Evolutionary conservation across 2,797 vertebrate genomes (phyloP).

Genomic region (Graptemys geographica): DNA sequence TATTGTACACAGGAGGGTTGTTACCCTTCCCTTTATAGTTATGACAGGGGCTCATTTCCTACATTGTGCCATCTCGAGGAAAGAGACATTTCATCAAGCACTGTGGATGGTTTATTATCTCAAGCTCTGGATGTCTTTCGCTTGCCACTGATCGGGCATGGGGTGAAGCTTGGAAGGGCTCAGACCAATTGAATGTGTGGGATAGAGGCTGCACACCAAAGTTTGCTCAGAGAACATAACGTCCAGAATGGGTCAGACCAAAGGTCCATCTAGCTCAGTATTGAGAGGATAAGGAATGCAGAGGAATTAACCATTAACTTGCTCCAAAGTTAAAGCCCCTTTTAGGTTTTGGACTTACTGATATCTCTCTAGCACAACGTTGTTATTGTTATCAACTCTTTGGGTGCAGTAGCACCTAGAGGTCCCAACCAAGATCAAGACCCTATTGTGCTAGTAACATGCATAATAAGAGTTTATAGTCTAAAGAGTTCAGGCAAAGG

Average conservation of each 20-base stretch:
- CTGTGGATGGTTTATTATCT: background rate
- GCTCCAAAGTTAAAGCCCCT: background rate
- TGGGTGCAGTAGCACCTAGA: background rate
- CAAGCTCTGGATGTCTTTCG: background rate
- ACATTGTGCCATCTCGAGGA: background rate
- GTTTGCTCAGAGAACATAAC: background rate
- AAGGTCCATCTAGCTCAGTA: no score
- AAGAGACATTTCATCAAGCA: background rate
- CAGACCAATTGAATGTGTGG: background rate
- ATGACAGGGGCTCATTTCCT: background rate
- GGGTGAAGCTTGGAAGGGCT: background rate
- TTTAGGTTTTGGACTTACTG: background rate
- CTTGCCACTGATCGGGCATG: background rate
- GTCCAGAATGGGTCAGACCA: no score
- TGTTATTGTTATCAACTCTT: background rate
- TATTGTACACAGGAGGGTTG: no score
- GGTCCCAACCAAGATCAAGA: background rate
- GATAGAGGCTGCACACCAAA: background rate
- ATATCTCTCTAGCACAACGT: background rate
- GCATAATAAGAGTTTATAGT: background rate
- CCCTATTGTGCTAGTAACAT: background rate
- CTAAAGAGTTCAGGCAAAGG: background rate
- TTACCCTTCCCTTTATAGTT: no score
- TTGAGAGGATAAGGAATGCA: background rate
- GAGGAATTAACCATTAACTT: background rate